Evolutionary conservation across 2,888 invertebrate genomes (phyloP).

Genomic region (Mantis religiosa): DNA sequence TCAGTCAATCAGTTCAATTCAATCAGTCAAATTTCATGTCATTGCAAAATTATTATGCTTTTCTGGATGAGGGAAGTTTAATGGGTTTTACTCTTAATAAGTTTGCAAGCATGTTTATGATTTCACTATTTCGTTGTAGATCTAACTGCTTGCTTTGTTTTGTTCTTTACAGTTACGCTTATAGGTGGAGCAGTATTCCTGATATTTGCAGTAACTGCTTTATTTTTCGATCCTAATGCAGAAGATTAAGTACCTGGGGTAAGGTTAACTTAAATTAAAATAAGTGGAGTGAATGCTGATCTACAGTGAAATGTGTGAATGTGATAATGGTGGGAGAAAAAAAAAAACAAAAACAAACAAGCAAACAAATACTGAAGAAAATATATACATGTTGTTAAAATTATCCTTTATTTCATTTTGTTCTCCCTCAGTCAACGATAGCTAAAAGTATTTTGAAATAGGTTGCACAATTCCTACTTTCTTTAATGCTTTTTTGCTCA

Average conservation of each 20-base stretch:
- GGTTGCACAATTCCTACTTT: not conserved
- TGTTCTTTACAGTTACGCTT: conserved; percentile 78
- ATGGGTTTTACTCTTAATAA: no score
- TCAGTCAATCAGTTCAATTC: no score
- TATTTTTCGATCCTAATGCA: conserved; percentile 75
- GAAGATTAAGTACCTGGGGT: conserved; percentile 28
- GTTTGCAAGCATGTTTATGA: no score
- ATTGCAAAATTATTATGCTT: no score
- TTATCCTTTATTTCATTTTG: not conserved
- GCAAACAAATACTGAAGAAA: not conserved
- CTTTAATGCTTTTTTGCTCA: not conserved
- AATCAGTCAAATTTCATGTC: no score
- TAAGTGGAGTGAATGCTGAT: not conserved
- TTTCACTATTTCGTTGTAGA: no score
- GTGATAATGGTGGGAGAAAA: not conserved
- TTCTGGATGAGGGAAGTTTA: no score
- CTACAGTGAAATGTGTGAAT: not conserved
- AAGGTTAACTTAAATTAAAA: not conserved
- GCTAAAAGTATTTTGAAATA: not conserved
- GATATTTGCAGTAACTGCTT: conserved; percentile 86
- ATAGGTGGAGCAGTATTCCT: conserved; percentile 95
- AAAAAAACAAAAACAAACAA: no score
- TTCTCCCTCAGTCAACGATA: not conserved
- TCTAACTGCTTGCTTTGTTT: no score
- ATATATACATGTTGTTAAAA: not conserved